These are phyloP conservation scores for Zaprionus bogoriensis DNA, from an alignment of 2,888 invertebrate species.

Conservation along the genomic window DNA sequence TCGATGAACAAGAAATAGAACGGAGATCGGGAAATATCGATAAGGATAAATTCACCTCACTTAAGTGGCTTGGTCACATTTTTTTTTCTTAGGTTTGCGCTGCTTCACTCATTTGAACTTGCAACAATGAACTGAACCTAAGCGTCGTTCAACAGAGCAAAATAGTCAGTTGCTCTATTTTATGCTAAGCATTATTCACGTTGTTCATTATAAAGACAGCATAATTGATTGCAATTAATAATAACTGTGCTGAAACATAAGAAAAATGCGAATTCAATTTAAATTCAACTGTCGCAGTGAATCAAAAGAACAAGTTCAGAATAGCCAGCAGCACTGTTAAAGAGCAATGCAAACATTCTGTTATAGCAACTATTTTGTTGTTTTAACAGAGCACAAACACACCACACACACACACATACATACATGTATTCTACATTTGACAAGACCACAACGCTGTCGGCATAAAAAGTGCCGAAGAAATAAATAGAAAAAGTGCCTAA, in stretches of 20 bases:
- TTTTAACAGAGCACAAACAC: constrained; percentile 5
- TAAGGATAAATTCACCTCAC: neutral
- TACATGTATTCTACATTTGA: neutral
- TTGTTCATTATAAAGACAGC: too few species aligned
- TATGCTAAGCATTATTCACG: too few species aligned
- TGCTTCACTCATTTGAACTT: neutral
- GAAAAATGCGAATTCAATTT: neutral
- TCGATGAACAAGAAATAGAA: neutral
- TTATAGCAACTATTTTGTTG: neutral
- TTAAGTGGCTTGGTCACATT: neutral
- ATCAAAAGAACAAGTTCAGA: neutral
- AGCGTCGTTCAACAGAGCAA: too few species aligned
- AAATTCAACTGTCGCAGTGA: neutral
- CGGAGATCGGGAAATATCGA: neutral
- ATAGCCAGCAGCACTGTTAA: neutral
- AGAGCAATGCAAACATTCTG: neutral
- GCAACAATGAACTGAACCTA: too few species aligned
- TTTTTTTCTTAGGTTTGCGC: too few species aligned
- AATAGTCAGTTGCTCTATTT: too few species aligned
- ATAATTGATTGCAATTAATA: too few species aligned
- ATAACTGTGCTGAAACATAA: neutral
- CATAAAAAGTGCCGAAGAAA: constrained; percentile 72
- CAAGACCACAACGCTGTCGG: constrained; percentile 42
- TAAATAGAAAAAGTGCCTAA: constrained; percentile 56
- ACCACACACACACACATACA: neutral